These are phyloP conservation scores for Gymnopithys bicolor DNA, from an alignment of 2,797 vertebrate species.

Conservation along the genomic window DNA sequence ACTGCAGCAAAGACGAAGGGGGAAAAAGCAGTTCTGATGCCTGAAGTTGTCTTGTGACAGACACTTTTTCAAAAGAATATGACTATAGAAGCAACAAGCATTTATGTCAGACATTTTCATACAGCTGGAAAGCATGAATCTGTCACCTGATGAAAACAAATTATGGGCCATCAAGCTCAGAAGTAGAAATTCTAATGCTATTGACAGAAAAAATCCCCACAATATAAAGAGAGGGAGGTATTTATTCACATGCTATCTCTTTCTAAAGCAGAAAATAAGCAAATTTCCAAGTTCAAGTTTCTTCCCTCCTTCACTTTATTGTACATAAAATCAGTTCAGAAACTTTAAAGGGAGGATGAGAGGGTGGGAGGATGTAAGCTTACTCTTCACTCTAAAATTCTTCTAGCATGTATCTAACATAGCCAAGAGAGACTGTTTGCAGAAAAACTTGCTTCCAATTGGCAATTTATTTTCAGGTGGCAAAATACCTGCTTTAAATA, in stretches of 20 bases:
- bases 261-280: not conserved
- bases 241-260: not conserved
- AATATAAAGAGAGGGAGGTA: not conserved
- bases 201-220: not conserved
- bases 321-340: not conserved
- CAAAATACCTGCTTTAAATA: not conserved
- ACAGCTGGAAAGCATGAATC: conserved; percentile 8
- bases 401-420: not conserved
- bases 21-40: not conserved
- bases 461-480: not conserved
- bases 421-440: not conserved
- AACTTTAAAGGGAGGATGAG: not conserved
- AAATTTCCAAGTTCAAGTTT: conserved; percentile 19
- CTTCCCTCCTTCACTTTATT: not conserved
- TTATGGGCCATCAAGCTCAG: not conserved
- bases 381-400: not conserved
- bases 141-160: conserved; percentile 37
- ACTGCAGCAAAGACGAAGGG: not conserved
- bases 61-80: not conserved
- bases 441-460: not conserved
- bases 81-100: conserved; percentile 16
- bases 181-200: not conserved
- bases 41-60: conserved; percentile 13
- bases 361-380: not conserved
- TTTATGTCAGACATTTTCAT: conserved; percentile 38